Conservation (phyloP, 1,140 invertebrate species). For the Eciton burchellii region DNA sequence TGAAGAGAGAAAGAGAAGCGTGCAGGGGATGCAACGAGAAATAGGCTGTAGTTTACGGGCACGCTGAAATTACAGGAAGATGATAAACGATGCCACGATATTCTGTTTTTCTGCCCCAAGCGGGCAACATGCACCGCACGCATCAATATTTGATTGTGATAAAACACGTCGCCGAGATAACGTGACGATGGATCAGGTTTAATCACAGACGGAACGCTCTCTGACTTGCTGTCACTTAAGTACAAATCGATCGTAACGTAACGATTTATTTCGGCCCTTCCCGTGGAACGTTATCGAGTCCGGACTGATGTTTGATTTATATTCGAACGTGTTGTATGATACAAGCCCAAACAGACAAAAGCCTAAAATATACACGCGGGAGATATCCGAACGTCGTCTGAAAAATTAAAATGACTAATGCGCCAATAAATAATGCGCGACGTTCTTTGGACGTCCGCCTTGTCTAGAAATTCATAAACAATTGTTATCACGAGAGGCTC, state of each 20-base stretch:
- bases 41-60: not conserved
- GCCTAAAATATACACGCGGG: not conserved
- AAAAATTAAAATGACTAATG: not conserved
- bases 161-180: constrained; percentile 66
- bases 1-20: constrained; percentile 1
- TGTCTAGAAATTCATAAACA: not conserved
- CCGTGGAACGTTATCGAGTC: constrained; percentile 10
- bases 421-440: too few relatives aligned
- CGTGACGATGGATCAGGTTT: constrained; percentile 28
- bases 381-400: not conserved
- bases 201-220: constrained; percentile 22
- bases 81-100: constrained; percentile 4
- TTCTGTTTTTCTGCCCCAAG: constrained; percentile 4
- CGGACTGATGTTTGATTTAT: not conserved
- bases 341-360: not conserved
- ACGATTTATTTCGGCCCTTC: constrained; percentile 13
- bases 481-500: not conserved
- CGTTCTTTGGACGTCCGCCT: not conserved
- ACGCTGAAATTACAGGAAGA: constrained; percentile 4
- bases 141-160: constrained; percentile 71
- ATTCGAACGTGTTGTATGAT: not conserved
- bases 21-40: not conserved
- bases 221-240: constrained; percentile 28
- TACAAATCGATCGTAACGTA: not conserved
- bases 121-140: not conserved